phyloP scores from a whole-genome alignment of 2,113 vertebrate genomes.

The Hirundichthys speculiger region DNA sequence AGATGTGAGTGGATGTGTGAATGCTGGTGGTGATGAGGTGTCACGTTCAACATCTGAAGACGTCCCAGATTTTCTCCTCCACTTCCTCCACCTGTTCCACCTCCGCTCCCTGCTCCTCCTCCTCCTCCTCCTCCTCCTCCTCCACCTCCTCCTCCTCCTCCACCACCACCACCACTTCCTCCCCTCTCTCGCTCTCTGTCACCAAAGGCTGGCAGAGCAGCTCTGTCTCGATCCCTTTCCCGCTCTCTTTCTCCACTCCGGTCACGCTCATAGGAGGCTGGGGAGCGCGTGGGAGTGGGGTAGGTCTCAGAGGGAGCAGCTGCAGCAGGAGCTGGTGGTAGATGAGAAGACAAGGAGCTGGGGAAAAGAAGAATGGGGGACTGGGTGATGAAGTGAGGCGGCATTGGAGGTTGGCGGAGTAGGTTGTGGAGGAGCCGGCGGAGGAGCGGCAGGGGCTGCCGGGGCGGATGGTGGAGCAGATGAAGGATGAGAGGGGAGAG shows the following conservation, averaged over 20 bases:
- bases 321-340: conserved; percentile 78
- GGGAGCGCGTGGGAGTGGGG: conserved; percentile 82
- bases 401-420: conserved; percentile 73
- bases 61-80: conserved; percentile 92
- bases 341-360: conserved; percentile 75
- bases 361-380: conserved; percentile 79
- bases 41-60: conserved; percentile 98
- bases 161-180: conserved; percentile 76
- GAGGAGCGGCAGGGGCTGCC: conserved; percentile 59
- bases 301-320: conserved; percentile 80
- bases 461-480: conserved; percentile 70
- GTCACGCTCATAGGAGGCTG: conserved; percentile 72
- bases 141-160: conserved; percentile 76
- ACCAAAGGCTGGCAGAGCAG: conserved; percentile 66
- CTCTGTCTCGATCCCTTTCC: conserved; percentile 73
- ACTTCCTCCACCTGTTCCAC: conserved; percentile 85
- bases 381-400: conserved; percentile 73
- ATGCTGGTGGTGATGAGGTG: conserved; percentile 99
- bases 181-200: conserved; percentile 75
- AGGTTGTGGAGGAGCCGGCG: conserved; percentile 77
- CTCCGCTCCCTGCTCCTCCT: conserved; percentile 79
- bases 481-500: conserved; percentile 67
- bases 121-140: conserved; percentile 80
- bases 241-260: conserved; percentile 76
- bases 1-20: conserved; percentile 99